These are phyloP conservation scores for Tetramorium alpestre DNA, from an alignment of 1,140 invertebrate genomes.

Conservation along the genomic window DNA sequence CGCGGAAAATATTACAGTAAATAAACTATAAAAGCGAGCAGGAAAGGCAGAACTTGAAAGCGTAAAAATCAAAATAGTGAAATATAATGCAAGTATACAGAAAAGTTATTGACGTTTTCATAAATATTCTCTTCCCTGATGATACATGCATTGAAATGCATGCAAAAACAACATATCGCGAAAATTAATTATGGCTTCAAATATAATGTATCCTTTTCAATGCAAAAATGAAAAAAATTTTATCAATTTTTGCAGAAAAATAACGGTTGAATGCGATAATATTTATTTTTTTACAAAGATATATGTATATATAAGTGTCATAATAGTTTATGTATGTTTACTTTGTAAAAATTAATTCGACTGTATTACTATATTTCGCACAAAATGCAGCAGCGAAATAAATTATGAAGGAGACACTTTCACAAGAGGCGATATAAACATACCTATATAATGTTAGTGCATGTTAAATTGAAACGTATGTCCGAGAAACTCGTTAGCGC, in stretches of 20 bases:
- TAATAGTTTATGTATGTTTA: neutral
- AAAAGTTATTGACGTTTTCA: constrained; percentile 27
- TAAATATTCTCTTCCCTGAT: neutral
- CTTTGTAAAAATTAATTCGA: neutral
- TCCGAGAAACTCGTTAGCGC: constrained; percentile 5
- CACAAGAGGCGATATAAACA: neutral
- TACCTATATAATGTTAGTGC: neutral
- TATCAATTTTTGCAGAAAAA: neutral
- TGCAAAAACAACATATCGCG: neutral
- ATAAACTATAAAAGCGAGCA: neutral
- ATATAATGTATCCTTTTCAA: neutral
- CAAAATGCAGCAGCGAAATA: neutral
- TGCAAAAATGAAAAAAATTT: neutral
- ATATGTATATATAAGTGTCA: neutral
- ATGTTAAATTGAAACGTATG: constrained; percentile 24
- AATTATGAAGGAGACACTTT: constrained; percentile 1
- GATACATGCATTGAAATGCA: neutral
- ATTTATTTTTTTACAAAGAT: neutral
- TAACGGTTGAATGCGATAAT: neutral
- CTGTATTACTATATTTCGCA: neutral
- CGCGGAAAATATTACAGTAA: neutral
- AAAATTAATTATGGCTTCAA: neutral
- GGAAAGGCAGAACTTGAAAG: neutral
- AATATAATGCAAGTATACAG: neutral
- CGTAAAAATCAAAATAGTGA: constrained; percentile 2